phyloP scores from a whole-genome alignment of 2,797 vertebrate genomes.

The Oreochromis grahami region DNA sequence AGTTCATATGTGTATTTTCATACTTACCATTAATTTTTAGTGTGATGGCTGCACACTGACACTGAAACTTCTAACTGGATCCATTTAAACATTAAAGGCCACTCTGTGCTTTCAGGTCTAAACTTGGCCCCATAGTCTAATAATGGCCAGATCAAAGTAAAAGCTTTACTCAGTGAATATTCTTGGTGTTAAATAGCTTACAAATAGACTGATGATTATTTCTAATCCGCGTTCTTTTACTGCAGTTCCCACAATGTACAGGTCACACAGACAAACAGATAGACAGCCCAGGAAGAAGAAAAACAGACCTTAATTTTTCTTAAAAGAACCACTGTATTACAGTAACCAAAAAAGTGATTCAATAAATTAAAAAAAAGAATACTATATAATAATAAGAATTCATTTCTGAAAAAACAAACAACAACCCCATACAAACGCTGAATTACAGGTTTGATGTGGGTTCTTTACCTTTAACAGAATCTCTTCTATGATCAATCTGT shows the following conservation, averaged over 20 bases:
- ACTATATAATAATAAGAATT: background rate
- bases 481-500: too few relatives aligned
- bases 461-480: background rate
- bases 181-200: background rate
- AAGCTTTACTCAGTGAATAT: background rate
- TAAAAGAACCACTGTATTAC: background rate
- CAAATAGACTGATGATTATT: background rate
- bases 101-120: background rate
- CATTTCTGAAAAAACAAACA: background rate
- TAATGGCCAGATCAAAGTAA: background rate
- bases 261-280: background rate
- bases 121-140: background rate
- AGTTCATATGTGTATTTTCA: background rate
- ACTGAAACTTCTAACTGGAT: background rate
- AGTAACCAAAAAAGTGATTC: background rate
- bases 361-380: background rate
- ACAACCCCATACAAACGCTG: accelerated
- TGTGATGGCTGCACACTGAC: background rate
- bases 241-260: background rate
- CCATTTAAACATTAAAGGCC: background rate
- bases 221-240: background rate
- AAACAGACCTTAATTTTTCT: background rate
- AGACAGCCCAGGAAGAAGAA: background rate
- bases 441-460: background rate
- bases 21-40: background rate